These are phyloP conservation scores for Melanargia galathea DNA, from an alignment of 2,888 invertebrate genomes.

Conservation along the genomic window DNA sequence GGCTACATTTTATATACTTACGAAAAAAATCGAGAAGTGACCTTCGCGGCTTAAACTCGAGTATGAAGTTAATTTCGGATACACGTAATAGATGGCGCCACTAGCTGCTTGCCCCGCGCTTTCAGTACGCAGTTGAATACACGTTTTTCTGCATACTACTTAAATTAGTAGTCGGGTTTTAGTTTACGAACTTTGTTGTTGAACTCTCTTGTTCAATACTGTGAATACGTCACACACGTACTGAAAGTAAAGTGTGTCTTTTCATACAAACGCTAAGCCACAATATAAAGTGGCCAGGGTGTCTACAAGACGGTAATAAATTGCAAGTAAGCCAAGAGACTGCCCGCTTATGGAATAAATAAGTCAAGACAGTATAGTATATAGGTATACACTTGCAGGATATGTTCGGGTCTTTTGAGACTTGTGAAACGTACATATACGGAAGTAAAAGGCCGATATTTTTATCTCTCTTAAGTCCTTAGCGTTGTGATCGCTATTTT, in stretches of 20 bases:
- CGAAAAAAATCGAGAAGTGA: too few relatives aligned
- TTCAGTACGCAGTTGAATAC: too few relatives aligned
- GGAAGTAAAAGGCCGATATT: not conserved
- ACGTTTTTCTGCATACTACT: too few relatives aligned
- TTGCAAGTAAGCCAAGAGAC: conserved; percentile 18
- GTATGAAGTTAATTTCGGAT: too few relatives aligned
- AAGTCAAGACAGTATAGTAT: conserved; percentile 18
- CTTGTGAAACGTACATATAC: not conserved
- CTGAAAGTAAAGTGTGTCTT: conserved; percentile 6
- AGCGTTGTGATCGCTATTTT: not conserved
- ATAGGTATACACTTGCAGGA: conserved; percentile 11
- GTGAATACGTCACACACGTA: not conserved
- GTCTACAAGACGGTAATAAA: conserved; percentile 22
- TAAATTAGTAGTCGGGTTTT: too few relatives aligned
- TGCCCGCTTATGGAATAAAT: conserved; percentile 20
- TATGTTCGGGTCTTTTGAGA: conserved; percentile 5
- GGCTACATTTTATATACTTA: too few relatives aligned
- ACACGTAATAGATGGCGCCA: too few relatives aligned
- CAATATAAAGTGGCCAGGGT: conserved; percentile 16
- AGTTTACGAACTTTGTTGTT: too few relatives aligned
- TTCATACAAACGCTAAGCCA: conserved; percentile 10
- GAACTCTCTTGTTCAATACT: too few relatives aligned
- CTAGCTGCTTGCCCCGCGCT: too few relatives aligned
- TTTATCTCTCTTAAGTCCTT: not conserved
- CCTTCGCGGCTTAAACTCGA: too few relatives aligned